A percentile compares a stretch with the other conserved stretches of the same genome.
These are phyloP conservation scores for Drosophila tropicalis DNA, from an alignment of 1,140 invertebrate genomes.

Conservation along the genomic window DNA sequence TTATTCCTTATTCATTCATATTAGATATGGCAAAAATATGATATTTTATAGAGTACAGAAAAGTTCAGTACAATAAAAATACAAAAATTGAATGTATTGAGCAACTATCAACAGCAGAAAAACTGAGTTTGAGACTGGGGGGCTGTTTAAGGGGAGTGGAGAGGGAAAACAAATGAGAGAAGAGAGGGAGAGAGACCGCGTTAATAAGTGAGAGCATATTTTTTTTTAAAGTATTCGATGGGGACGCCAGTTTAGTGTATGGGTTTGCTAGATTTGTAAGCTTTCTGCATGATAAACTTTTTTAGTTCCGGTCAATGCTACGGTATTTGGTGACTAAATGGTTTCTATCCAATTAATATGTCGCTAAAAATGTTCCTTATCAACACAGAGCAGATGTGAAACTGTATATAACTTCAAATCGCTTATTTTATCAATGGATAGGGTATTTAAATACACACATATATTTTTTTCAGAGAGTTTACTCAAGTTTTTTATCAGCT, in stretches of 20 bases:
- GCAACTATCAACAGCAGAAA: constrained; percentile 64
- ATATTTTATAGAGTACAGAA: neutral
- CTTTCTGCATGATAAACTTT: neutral
- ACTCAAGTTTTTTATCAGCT: constrained; percentile 63
- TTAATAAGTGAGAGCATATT: constrained; percentile 12
- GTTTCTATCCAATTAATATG: neutral
- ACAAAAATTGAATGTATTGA: constrained; percentile 72
- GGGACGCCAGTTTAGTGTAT: neutral
- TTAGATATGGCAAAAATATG: too few species aligned
- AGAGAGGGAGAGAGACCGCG: constrained; percentile 19
- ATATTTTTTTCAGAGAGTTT: constrained; percentile 8
- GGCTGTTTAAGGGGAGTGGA: neutral
- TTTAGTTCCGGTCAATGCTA: neutral
- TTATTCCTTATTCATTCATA: too few species aligned
- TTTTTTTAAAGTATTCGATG: constrained; percentile 25
- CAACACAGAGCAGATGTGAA: too few species aligned
- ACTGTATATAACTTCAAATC: too few species aligned
- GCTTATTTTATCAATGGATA: neutral
- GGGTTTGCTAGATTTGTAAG: neutral
- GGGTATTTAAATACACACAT: constrained; percentile 9
- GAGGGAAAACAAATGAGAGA: constrained; percentile 21
- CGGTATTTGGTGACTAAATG: neutral
- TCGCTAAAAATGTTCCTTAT: neutral
- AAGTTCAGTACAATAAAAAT: constrained; percentile 53
- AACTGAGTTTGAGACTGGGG: neutral